These are phyloP conservation scores for Apocrypta bakeri DNA, from an alignment of 1,140 invertebrate species.

Conservation along the genomic window DNA sequence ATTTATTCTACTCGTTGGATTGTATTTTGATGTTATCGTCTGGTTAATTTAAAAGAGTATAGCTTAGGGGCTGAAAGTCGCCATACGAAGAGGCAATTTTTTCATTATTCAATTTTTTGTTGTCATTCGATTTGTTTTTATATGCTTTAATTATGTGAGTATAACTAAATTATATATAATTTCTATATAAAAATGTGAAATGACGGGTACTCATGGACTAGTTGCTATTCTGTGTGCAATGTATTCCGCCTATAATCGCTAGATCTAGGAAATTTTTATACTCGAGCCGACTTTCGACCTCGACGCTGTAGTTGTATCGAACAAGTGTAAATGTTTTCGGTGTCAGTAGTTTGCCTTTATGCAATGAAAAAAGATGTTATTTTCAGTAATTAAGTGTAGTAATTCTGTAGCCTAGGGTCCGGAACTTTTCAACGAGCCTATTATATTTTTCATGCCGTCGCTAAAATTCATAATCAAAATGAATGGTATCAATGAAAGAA, in stretches of 20 bases:
- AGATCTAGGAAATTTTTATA: conserved; percentile 6
- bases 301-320: conserved; percentile 41
- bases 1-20: conserved; percentile 46
- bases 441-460: neutral
- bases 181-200: too few relatives aligned
- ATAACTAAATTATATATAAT: conserved; percentile 7
- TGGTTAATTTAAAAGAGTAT: conserved; percentile 17
- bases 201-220: neutral
- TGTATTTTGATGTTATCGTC: conserved; percentile 44
- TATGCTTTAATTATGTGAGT: neutral
- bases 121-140: neutral
- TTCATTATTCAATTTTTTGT: neutral
- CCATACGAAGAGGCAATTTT: neutral
- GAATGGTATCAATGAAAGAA: too few relatives aligned
- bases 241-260: neutral
- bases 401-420: neutral
- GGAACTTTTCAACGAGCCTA: conserved; percentile 27
- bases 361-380: conserved; percentile 33
- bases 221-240: neutral
- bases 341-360: conserved; percentile 48
- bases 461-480: too few relatives aligned
- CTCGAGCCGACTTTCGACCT: conserved; percentile 33
- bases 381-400: conserved; percentile 25
- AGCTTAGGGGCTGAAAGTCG: conserved; percentile 31
- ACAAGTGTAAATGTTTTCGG: conserved; percentile 47